These are phyloP conservation scores for Rutilus rutilus DNA, from an alignment of 2,113 vertebrate genomes.

Conservation along the genomic window DNA sequence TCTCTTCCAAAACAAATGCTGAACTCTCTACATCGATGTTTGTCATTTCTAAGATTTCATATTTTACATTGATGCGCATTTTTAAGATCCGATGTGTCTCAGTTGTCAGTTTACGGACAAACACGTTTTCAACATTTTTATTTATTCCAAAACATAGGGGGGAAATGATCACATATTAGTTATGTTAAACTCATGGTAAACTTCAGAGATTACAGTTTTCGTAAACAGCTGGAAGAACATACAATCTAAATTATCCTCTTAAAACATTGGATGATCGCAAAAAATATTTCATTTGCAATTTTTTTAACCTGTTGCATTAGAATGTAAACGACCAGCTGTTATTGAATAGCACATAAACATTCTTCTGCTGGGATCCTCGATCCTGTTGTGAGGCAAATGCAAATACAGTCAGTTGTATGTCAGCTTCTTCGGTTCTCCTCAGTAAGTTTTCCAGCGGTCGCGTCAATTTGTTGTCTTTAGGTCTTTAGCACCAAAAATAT, in stretches of 20 bases:
- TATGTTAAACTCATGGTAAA: background rate
- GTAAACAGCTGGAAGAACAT: background rate
- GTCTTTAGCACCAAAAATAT: background rate
- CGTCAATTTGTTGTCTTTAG: background rate
- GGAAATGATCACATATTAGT: background rate
- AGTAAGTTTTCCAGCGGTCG: background rate
- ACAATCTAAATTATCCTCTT: background rate
- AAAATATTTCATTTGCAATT: background rate
- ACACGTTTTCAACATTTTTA: background rate
- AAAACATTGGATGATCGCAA: background rate
- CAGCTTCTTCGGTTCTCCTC: background rate
- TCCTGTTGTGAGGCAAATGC: background rate
- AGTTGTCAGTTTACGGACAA: background rate
- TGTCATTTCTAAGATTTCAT: background rate
- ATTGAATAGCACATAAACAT: no score
- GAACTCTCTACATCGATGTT: background rate
- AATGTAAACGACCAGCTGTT: background rate
- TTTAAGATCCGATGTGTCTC: background rate
- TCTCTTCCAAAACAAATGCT: background rate
- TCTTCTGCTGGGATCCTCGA: background rate
- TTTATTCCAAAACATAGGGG: background rate
- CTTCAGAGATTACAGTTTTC: background rate
- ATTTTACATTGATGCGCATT: background rate
- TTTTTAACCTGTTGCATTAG: background rate
- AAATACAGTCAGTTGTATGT: background rate